Evolutionary conservation across 2,797 vertebrate genomes (phyloP), one percentile per base, ranked within the genome.

Genomic region (Eupleurogrammus muticus): DNA sequence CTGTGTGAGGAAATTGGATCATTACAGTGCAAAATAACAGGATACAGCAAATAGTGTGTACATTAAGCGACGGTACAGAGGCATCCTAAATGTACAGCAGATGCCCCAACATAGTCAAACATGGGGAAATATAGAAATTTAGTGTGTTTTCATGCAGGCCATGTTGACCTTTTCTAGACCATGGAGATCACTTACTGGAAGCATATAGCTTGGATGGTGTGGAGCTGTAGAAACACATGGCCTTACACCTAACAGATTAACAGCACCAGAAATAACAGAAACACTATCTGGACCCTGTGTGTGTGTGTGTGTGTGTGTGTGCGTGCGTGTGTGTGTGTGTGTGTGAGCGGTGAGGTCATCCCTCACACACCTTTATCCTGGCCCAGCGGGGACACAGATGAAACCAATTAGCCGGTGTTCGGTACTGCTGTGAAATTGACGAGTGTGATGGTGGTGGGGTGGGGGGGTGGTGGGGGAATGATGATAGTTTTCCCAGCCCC

Each of bases 401-500:
- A 87, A 91, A 89, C 76, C 89, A 90, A 90, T 93, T 91, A 92
- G 80, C 57, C 40, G 2, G 19, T 53, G 76, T 47, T 71, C n/a
- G 34, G 40, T 73, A 75, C 77, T 65, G 63, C 78, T 75, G 77
- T 70, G 76, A 75, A 73, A 44, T 44, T 63, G 46, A 56, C 10
- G 19, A 47, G 60, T 10, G 14, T 24, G n/a, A 56, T 38, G 12
- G 38, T 12, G 32, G 4, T 21, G 74, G 9, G 4, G 14, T 28
- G 42, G 49, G 24, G 55, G 38, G 24, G 40, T 14, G n/a, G 62
- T 53, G 59, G 34, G 38, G 59, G 38, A 32, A 10, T 24, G 66
- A 64, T 92, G 87, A 92, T 93, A 81, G 83, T 70, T 93, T 93
- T 92, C 80, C 83, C 92, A 91, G 89, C 70, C 58, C 57, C 70